These are phyloP conservation scores for Mungos mungo DNA, from an alignment of 2,113 vertebrate genomes.

Conservation along the genomic window DNA sequence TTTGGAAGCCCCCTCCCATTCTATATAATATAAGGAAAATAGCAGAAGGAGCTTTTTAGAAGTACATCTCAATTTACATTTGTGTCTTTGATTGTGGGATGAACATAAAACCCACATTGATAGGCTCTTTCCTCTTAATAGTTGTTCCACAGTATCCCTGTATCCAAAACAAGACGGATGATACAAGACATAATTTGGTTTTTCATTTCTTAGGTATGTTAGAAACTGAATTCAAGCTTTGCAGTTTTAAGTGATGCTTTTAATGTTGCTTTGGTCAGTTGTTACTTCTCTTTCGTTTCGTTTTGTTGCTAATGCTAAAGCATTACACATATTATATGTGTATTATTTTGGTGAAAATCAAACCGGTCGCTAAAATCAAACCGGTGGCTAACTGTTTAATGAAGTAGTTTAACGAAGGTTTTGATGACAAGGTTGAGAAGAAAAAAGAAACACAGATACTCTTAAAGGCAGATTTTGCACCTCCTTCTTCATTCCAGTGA, in stretches of 20 bases:
- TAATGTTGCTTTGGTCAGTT: not conserved
- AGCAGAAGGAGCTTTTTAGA: slow-evolving; percentile 71
- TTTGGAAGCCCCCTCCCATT: slow-evolving; percentile 58
- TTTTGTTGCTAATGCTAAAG: slow-evolving; percentile 3
- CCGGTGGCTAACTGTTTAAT: not conserved
- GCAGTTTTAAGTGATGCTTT: not conserved
- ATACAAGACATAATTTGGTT: not conserved
- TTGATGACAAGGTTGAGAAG: not conserved
- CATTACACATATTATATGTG: too few relatives aligned
- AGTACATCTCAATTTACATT: slow-evolving; percentile 77
- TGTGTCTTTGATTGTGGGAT: slow-evolving; percentile 70
- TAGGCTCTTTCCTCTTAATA: not conserved
- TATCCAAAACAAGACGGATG: not conserved
- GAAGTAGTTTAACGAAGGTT: slow-evolving; percentile 27
- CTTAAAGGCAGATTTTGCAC: not conserved
- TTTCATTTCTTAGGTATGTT: slow-evolving; percentile 19
- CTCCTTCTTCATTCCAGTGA: not conserved
- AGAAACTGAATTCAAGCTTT: not conserved
- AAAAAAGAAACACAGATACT: slow-evolving; percentile 6
- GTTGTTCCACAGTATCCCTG: not conserved
- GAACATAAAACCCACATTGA: slow-evolving; percentile 23
- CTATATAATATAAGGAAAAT: slow-evolving; percentile 60
- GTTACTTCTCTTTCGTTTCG: slow-evolving; percentile 49
- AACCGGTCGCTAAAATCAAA: not conserved
- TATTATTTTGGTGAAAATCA: not conserved